These are phyloP conservation scores for Canis aureus DNA, from an alignment of 2,113 vertebrate species.

Conservation along the genomic window DNA sequence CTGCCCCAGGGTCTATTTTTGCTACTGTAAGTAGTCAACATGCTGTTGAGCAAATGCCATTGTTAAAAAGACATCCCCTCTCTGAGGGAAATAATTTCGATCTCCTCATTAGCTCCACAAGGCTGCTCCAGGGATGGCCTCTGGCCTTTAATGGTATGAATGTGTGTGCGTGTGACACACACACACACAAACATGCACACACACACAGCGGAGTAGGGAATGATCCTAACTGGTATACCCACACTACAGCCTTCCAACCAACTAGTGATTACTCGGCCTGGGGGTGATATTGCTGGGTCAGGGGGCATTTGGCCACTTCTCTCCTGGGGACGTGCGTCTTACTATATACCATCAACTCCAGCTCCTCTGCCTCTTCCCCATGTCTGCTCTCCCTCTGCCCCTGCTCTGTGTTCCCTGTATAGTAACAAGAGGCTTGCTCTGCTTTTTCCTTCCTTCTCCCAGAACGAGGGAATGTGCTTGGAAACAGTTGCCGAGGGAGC, in stretches of 20 bases:
- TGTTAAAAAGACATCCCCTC: background rate
- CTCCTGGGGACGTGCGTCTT: conserved; percentile 64
- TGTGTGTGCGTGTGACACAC: background rate
- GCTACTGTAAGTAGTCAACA: conserved; percentile 72
- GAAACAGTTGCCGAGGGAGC: conserved; percentile 82
- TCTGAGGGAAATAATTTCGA: conserved; percentile 42
- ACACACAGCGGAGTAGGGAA: background rate
- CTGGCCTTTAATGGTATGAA: background rate
- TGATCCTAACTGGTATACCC: background rate
- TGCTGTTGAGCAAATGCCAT: conserved; percentile 70
- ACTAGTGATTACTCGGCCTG: background rate
- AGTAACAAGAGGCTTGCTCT: conserved; percentile 56
- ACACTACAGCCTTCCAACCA: background rate
- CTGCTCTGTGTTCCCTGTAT: conserved; percentile 3
- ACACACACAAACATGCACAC: background rate
- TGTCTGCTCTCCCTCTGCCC: background rate
- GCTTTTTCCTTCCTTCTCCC: conserved; percentile 46
- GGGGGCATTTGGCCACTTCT: conserved; percentile 45
- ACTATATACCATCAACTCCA: conserved; percentile 43
- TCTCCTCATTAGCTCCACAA: conserved; percentile 44
- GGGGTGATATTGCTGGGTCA: conserved; percentile 1
- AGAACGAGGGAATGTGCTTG: conserved; percentile 71
- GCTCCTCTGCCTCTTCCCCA: background rate
- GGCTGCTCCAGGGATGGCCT: background rate
- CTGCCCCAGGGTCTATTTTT: conserved; percentile 10